These are phyloP conservation scores for Saccostrea glomerata DNA, from an alignment of 1,140 invertebrate species.

Conservation along the genomic window DNA sequence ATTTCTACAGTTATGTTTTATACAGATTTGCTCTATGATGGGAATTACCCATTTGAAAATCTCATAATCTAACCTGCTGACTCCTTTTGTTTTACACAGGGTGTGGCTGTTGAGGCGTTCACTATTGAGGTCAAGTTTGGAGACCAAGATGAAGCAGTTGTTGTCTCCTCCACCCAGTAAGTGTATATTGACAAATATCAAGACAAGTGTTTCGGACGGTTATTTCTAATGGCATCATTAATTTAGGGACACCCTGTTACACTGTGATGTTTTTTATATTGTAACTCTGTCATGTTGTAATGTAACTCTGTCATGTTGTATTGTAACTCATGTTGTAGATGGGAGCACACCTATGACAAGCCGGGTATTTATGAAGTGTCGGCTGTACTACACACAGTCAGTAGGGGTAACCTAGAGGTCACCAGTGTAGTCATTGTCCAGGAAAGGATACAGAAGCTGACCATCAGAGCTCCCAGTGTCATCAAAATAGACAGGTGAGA, in stretches of 20 bases:
- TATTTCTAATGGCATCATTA: too few species aligned
- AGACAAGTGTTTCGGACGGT: too few species aligned
- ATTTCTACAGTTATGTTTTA: too few species aligned
- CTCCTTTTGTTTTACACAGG: neutral
- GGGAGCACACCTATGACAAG: neutral
- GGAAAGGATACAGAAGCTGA: neutral
- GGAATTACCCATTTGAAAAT: too few species aligned
- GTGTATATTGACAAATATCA: neutral
- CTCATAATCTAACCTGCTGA: too few species aligned
- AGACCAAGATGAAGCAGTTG: neutral
- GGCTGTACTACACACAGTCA: neutral
- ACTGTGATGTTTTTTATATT: too few species aligned
- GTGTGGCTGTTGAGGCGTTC: neutral
- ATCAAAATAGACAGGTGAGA: slow-evolving; percentile 13
- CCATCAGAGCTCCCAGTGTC: neutral
- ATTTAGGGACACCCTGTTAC: too few species aligned
- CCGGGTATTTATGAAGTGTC: slow-evolving; percentile 10
- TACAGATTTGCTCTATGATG: too few species aligned
- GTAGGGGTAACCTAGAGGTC: neutral
- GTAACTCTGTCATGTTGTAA: too few species aligned
- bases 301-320: too few species aligned
- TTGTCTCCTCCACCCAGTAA: neutral
- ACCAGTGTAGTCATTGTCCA: neutral
- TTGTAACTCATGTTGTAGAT: neutral
- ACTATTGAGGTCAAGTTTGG: neutral